A percentile compares a stretch with the other conserved stretches of the same genome.
These are phyloP conservation scores for Odontocerum albicorne DNA, from an alignment of 2,888 invertebrate species.

Conservation along the genomic window DNA sequence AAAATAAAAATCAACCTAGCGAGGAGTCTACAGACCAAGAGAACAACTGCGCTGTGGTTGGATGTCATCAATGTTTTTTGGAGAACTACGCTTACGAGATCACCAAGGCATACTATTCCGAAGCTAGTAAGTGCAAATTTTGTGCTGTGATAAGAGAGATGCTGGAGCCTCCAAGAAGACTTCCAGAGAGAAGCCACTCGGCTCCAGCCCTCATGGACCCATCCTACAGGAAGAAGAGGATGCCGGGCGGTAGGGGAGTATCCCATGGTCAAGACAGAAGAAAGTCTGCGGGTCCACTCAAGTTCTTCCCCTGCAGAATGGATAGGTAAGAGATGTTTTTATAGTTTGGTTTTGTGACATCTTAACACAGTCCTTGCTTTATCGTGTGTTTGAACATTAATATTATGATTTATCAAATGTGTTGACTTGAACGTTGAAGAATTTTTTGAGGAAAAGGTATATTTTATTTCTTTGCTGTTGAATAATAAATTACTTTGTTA, in stretches of 20 bases:
- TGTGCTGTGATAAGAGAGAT: constrained; percentile 56
- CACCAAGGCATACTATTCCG: constrained; percentile 52
- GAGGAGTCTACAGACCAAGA: constrained; percentile 54
- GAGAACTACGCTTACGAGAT: constrained; percentile 55
- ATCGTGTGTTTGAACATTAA: too few relatives aligned
- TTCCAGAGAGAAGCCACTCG: constrained; percentile 55
- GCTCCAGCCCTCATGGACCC: constrained; percentile 57
- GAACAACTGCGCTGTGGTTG: constrained; percentile 39
- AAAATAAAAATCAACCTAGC: constrained; percentile 47
- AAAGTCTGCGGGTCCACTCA: constrained; percentile 57
- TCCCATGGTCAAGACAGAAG: constrained; percentile 51
- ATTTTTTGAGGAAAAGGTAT: too few relatives aligned
- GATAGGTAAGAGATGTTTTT: constrained; percentile 17
- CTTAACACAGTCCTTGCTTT: too few relatives aligned
- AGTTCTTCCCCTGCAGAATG: constrained; percentile 42
- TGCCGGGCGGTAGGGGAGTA: constrained; percentile 42
- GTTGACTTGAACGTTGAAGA: too few relatives aligned
- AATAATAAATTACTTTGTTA: too few relatives aligned
- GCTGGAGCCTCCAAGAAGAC: constrained; percentile 48
- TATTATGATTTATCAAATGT: too few relatives aligned
- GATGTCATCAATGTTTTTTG: constrained; percentile 56
- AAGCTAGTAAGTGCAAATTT: constrained; percentile 50
- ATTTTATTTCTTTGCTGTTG: too few relatives aligned
- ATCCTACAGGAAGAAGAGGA: constrained; percentile 46
- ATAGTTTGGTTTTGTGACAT: not conserved